Evolutionary conservation across 2,797 vertebrate genomes (phyloP).

Genomic region (Tarsius wallacei): DNA sequence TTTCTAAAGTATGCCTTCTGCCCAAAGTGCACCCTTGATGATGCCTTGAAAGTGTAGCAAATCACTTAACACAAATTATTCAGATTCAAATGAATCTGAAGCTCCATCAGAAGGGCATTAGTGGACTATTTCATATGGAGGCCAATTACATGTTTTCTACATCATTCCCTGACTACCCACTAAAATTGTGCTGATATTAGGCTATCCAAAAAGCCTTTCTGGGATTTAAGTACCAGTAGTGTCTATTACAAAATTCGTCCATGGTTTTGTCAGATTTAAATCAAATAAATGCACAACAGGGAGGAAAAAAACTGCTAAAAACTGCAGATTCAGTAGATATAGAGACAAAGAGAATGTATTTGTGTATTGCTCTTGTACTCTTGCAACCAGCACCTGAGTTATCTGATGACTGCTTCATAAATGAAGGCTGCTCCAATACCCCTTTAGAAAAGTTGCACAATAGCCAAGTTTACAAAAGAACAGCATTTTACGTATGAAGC

Average conservation of each 20-base stretch:
- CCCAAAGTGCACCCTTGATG: constrained; percentile 88
- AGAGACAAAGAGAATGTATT: constrained; percentile 84
- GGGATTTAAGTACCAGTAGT: constrained; percentile 86
- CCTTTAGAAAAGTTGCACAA: not conserved
- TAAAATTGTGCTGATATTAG: constrained; percentile 92
- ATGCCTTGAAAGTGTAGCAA: constrained; percentile 85
- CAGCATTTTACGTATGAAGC: not conserved
- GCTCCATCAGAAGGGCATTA: constrained; percentile 86
- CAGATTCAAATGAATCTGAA: constrained; percentile 86
- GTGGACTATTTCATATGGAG: constrained; percentile 88
- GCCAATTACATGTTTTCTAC: constrained; percentile 89
- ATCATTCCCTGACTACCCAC: constrained; percentile 89
- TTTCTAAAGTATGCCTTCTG: constrained; percentile 89
- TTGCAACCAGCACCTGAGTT: not conserved
- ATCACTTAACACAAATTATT: constrained; percentile 90
- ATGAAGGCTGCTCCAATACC: not conserved
- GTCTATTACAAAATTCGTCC: constrained; percentile 88
- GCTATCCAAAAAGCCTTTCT: constrained; percentile 89
- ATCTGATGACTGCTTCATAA: not conserved
- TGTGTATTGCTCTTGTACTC: not conserved
- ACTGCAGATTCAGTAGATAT: constrained; percentile 87
- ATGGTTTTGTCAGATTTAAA: constrained; percentile 87
- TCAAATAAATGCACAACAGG: constrained; percentile 89
- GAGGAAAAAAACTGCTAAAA: constrained; percentile 83
- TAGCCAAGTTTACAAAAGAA: not conserved